These are phyloP conservation scores for Trachelus troglodyta DNA, from an alignment of 2,888 invertebrate species.

Conservation along the genomic window DNA sequence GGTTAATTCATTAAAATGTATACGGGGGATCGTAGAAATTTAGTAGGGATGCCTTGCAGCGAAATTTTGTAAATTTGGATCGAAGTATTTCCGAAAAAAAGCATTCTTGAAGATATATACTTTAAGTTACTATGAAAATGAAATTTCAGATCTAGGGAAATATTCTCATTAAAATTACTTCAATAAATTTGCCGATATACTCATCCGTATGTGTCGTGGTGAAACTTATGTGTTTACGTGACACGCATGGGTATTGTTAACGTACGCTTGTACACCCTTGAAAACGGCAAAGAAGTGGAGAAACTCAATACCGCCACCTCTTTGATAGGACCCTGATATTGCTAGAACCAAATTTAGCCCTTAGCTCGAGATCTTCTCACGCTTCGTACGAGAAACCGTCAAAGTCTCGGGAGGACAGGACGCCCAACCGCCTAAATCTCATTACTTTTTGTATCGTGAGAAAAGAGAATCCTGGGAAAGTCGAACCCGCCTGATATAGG, in stretches of 20 bases:
- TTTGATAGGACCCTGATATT: slow-evolving; percentile 47
- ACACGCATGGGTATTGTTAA: too few species aligned
- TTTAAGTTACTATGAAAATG: neutral
- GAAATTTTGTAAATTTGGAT: neutral
- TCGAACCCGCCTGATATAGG: neutral
- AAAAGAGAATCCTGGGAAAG: slow-evolving; percentile 24
- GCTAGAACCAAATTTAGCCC: slow-evolving; percentile 42
- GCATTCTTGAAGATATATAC: neutral
- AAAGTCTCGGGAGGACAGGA: slow-evolving; percentile 3
- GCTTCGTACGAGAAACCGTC: slow-evolving; percentile 26
- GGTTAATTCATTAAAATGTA: neutral
- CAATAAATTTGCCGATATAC: too few species aligned
- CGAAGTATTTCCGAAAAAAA: neutral
- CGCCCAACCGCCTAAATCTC: slow-evolving; percentile 39
- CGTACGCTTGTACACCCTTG: neutral
- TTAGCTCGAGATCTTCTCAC: slow-evolving; percentile 55
- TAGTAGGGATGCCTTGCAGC: neutral
- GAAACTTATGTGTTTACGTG: neutral
- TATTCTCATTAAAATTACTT: neutral
- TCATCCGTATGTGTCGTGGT: too few species aligned
- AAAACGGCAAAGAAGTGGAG: neutral
- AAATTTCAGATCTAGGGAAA: neutral
- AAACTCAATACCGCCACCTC: slow-evolving; percentile 20
- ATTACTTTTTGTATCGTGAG: slow-evolving; percentile 37
- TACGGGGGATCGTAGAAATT: neutral